These are phyloP conservation scores for Stenolophus ochropezus DNA, from an alignment of 2,888 invertebrate species.

Conservation along the genomic window DNA sequence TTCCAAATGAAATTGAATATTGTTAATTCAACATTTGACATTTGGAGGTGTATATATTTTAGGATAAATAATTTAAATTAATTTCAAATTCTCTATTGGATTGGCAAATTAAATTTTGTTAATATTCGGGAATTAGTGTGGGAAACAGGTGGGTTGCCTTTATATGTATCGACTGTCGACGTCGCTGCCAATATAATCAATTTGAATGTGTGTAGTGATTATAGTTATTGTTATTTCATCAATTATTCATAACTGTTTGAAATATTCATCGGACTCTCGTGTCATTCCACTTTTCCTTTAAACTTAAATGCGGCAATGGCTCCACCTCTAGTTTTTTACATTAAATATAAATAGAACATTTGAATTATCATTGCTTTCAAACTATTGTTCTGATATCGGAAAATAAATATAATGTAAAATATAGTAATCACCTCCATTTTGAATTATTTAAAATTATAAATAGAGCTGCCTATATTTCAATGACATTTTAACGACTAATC, in stretches of 20 bases:
- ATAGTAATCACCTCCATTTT: no score
- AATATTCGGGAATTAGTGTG: neutral
- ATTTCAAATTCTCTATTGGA: neutral
- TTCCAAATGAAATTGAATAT: no score
- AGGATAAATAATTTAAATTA: conserved; percentile 6
- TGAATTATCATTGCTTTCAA: no score
- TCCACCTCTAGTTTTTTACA: neutral
- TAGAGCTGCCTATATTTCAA: no score
- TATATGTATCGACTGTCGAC: neutral
- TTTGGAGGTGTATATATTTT: neutral
- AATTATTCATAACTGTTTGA: neutral
- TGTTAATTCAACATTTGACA: no score
- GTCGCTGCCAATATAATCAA: neutral
- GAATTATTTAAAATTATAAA: no score
- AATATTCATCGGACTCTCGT: neutral
- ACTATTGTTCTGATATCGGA: no score
- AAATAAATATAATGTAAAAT: no score
- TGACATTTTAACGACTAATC: no score
- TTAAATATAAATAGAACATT: no score
- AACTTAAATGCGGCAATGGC: neutral
- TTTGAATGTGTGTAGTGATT: neutral
- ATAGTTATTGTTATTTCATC: neutral
- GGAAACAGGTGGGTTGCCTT: neutral
- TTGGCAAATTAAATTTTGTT: conserved; percentile 18
- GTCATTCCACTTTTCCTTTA: neutral